phyloP scores from a whole-genome alignment of 2,797 vertebrate genomes.

The Chaetophractus vellerosus region DNA sequence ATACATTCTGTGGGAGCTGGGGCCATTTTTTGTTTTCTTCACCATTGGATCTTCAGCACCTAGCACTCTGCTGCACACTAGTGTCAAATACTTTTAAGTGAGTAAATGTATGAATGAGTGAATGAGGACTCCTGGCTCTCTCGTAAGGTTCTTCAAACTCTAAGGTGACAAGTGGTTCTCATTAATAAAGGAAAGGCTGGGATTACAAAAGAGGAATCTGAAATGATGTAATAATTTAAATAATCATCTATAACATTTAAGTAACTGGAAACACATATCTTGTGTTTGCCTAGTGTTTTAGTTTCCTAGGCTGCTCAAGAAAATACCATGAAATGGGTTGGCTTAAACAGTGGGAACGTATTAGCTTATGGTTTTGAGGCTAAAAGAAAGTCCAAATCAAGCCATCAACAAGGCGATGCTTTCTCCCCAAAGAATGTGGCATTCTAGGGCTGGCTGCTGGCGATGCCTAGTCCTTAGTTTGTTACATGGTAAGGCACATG shows the following conservation, averaged over 20 bases:
- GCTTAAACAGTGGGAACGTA: no score
- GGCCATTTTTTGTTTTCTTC: not conserved
- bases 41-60: not conserved
- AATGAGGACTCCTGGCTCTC: not conserved
- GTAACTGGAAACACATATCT: not conserved
- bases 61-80: not conserved
- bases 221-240: conserved; percentile 49
- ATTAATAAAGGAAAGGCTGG: conserved; percentile 35
- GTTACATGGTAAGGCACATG: no score
- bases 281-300: not conserved
- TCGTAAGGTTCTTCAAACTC: conserved; percentile 16
- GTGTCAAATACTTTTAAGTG: not conserved
- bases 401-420: no score
- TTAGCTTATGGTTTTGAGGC: no score
- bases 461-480: no score
- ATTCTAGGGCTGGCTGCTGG: no score
- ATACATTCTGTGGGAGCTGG: not conserved
- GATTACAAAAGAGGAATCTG: not conserved
- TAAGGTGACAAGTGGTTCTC: conserved; percentile 39
- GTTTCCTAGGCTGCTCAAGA: no score
- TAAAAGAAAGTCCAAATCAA: no score
- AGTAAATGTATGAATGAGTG: not conserved
- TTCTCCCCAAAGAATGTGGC: no score
- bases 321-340: no score
- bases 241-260: not conserved